Conservation (phyloP, 2,888 invertebrate genomes). For the Ariolimax columbianus region DNA sequence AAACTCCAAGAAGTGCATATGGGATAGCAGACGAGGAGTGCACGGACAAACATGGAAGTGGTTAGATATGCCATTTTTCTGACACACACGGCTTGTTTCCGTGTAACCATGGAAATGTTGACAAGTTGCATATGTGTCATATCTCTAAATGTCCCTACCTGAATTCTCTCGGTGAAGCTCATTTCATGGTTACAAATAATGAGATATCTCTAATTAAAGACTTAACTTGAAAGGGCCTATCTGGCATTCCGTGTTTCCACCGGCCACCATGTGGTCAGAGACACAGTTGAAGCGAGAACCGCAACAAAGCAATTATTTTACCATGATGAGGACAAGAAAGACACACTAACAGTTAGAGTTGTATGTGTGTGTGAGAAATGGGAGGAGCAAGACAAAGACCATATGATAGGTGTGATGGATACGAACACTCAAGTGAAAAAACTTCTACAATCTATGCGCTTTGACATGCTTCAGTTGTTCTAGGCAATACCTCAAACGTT, state of each 20-base stretch:
- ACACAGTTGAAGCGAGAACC: background rate
- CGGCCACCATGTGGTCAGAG: slow-evolving; percentile 26
- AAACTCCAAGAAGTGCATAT: background rate
- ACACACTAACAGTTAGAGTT: background rate
- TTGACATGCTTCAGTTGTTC: background rate
- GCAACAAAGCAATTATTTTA: slow-evolving; percentile 9
- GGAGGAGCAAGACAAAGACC: slow-evolving; percentile 38
- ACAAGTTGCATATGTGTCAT: slow-evolving; percentile 7
- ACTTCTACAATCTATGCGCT: background rate
- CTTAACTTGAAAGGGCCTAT: background rate
- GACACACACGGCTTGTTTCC: slow-evolving; percentile 27
- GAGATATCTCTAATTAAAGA: background rate
- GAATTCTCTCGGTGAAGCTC: background rate
- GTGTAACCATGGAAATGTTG: background rate
- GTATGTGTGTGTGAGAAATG: slow-evolving; percentile 5
- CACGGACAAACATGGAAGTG: background rate
- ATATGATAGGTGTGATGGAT: slow-evolving; percentile 26
- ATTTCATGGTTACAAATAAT: slow-evolving; percentile 22
- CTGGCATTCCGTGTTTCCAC: slow-evolving; percentile 38
- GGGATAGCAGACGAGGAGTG: background rate
- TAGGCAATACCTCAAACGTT: background rate
- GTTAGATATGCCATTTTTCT: slow-evolving; percentile 33
- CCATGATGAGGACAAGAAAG: background rate
- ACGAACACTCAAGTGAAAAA: background rate
- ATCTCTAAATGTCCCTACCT: slow-evolving; percentile 21